A percentile compares a stretch with the other conserved stretches of the same genome.
phyloP scores from a whole-genome alignment of 2,797 vertebrate genomes.

The Octomys mimax region DNA sequence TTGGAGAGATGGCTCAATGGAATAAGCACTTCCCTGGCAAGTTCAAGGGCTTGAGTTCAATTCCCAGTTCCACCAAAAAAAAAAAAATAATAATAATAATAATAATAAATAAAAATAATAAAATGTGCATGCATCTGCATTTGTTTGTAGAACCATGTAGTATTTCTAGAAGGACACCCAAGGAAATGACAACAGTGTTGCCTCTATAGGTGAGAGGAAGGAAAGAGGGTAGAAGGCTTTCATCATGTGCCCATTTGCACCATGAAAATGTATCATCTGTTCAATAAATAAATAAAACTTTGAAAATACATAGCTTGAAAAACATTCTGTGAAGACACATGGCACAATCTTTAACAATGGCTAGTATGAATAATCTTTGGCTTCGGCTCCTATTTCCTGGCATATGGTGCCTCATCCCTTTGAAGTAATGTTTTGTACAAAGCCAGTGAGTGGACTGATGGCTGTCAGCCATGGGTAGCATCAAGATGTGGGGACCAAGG shows the following conservation, averaged over 20 bases:
- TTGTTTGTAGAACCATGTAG: background rate
- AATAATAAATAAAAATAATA: background rate
- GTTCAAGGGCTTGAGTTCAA: too few relatives aligned
- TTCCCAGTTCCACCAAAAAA: too few relatives aligned
- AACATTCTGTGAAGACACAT: background rate
- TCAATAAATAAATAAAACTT: background rate
- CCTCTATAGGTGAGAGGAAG: background rate
- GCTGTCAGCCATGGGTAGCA: background rate
- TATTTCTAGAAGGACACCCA: constrained; percentile 2
- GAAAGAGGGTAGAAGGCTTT: background rate
- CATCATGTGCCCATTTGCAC: background rate
- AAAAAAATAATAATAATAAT: background rate
- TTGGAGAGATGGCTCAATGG: too few relatives aligned
- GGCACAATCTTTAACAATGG: background rate
- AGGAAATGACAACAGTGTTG: constrained; percentile 1
- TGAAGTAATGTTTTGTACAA: background rate
- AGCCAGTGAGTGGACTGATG: background rate
- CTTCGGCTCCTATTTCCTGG: background rate
- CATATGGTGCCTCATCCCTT: background rate
- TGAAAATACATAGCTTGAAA: background rate
- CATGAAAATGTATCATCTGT: background rate
- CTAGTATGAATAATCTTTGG: background rate
- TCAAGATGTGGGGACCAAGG: background rate
- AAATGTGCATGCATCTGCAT: background rate
- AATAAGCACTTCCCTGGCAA: too few relatives aligned